Base-by-base conservation (phyloP, 2,113 vertebrate species). In the Phylloscopus trochilus region DNA sequence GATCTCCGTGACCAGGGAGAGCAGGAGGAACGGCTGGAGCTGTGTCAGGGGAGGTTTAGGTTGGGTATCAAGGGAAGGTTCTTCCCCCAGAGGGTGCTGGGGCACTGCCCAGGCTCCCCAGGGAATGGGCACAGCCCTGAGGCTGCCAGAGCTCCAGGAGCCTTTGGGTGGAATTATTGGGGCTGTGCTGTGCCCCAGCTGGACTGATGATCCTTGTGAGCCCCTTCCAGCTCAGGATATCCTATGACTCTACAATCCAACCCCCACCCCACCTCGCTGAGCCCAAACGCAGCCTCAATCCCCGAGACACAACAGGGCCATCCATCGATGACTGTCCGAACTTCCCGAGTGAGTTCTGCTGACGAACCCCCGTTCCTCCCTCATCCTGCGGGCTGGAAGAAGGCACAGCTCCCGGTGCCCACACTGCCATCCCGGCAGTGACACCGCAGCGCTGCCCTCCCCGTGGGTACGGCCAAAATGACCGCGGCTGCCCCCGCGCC, bases 401-500 rank as follows among this genome's bases (percentile, higher is more conserved):
- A 69, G 86, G 59, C 88, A 26, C 76, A 9, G 66, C 86, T 55
- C 83, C 39, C 44, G 33, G 51, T 47, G 66, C 52, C 44, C 85
- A 28, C 39, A 55, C 74, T 41, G 81, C 46, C 37, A 72, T n/a
- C 5, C 43, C n/a, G 33, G 7, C 44, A 80, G 53, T 83, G 53
- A 62, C 46, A 51, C 87, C 79, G 67, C 31, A 15, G 77, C 15
- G 9, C 2, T 66, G 89, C 85, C 68, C 75, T 76, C 79, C 91
- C 82, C 80, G 67, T 90, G 83, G 55, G 37, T 64, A 37, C n/a
- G 41, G 72, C 56, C 31, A 2, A 4, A 30, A 3, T 30, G 60
- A 43, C 76, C 77, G 37, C 92, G 95, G 92, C 91, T 89, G 92
- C 39, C 39, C 72, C 96, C 74, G 90, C 53, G 14, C 83, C 27